A percentile compares a stretch with the other conserved stretches of the same genome.
Conservation (phyloP, 2,113 vertebrate species). For the Uropsilus gracilis region DNA sequence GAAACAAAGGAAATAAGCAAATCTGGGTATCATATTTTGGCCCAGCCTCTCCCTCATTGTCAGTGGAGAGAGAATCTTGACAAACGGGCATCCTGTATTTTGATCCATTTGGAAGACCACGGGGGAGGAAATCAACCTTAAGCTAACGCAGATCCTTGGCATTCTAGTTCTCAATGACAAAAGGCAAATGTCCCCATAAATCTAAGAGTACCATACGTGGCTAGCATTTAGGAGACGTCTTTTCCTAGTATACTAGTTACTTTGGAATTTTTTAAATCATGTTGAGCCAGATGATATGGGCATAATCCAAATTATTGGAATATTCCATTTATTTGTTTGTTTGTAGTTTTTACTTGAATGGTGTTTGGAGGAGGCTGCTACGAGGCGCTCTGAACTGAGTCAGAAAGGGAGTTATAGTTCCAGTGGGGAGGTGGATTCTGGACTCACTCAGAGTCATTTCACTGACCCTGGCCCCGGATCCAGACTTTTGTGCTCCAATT, state of each 20-base stretch:
- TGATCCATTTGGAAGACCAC: not conserved
- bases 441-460: not conserved
- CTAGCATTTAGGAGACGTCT: not conserved
- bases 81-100: not conserved
- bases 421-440: accelerated
- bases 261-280: not conserved
- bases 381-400: not conserved
- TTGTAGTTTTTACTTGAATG: not conserved
- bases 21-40: not conserved
- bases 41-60: not conserved
- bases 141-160: not conserved
- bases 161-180: not conserved
- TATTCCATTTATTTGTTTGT: not conserved
- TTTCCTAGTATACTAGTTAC: not conserved
- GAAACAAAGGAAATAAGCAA: not conserved
- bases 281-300: not conserved
- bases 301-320: not conserved
- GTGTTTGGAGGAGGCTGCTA: not conserved
- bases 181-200: not conserved
- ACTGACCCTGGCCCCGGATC: not conserved
- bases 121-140: not conserved
- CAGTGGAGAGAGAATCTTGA: not conserved
- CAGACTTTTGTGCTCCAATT: not conserved
- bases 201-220: not conserved
- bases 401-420: not conserved